Evolutionary conservation across 2,797 vertebrate species (phyloP).

Genomic region (Chaetophractus vellerosus): DNA sequence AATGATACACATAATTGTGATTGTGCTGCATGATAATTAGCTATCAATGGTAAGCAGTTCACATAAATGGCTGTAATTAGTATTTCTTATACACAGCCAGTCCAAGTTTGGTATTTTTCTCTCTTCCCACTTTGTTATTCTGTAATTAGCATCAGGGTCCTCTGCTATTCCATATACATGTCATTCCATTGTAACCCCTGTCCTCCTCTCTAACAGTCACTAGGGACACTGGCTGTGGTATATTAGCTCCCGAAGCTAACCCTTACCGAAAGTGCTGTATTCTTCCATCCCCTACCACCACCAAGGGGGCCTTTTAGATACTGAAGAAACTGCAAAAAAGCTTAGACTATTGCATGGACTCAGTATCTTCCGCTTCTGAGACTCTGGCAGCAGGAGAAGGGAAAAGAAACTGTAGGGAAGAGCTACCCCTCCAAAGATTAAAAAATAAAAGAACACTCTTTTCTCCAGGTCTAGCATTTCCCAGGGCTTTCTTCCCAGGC

Average conservation of each 20-base stretch:
- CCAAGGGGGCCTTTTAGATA: neutral
- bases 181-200: neutral
- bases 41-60: slow-evolving; percentile 76
- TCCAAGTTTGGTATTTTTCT: slow-evolving; percentile 61
- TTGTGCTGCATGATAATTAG: slow-evolving; percentile 81
- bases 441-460: neutral
- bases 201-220: neutral
- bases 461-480: neutral
- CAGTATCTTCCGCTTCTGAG: neutral
- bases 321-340: neutral
- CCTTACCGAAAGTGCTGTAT: neutral
- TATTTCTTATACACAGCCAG: slow-evolving; percentile 72
- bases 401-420: neutral
- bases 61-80: slow-evolving; percentile 82
- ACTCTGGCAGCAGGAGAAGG: neutral
- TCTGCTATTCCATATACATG: neutral
- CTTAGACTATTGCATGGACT: neutral
- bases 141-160: slow-evolving; percentile 30
- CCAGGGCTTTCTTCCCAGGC: neutral
- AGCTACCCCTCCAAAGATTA: neutral
- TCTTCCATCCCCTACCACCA: neutral
- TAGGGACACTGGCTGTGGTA: neutral
- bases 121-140: slow-evolving; percentile 59
- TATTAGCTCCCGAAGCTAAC: neutral
- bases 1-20: slow-evolving; percentile 83